Percentiles rank a stretch among this genome's conserved stretches.
These are phyloP conservation scores for Micrastur ruficollis DNA, from an alignment of 2,797 vertebrate species.

Conservation along the genomic window DNA sequence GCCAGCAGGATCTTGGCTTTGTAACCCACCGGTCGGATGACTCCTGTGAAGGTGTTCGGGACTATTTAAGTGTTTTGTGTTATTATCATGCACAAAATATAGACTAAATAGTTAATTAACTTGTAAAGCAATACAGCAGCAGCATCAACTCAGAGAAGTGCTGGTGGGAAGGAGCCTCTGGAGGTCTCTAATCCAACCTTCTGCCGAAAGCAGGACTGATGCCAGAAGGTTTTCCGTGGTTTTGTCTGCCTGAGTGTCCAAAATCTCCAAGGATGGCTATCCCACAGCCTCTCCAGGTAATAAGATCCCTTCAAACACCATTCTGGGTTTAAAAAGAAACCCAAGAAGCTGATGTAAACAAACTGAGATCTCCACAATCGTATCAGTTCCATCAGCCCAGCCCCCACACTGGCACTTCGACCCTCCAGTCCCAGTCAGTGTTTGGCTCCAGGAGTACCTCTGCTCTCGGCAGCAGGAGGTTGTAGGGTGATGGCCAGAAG, in stretches of 20 bases:
- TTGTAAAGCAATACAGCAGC: background rate
- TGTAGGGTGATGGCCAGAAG: background rate
- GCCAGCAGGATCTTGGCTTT: background rate
- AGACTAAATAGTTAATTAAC: background rate
- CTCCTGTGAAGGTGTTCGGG: background rate
- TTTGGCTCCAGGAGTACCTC: background rate
- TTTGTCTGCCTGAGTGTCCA: background rate
- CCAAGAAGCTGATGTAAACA: background rate
- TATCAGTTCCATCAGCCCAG: background rate
- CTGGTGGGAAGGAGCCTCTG: background rate
- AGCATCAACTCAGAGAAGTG: background rate
- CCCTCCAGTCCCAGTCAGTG: background rate
- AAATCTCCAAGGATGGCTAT: background rate
- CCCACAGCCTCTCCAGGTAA: background rate
- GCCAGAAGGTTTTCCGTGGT: background rate
- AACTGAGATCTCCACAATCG: background rate
- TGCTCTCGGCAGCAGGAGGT: background rate
- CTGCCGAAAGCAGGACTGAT: background rate
- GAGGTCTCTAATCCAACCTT: background rate
- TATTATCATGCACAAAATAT: background rate
- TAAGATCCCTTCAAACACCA: background rate
- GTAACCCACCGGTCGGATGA: accelerated
- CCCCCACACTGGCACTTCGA: accelerated
- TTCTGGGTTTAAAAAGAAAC: background rate
- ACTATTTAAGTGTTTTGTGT: background rate